Percentiles rank a stretch among this genome's conserved stretches.
phyloP scores from a whole-genome alignment of 2,113 vertebrate species.

The Meleagris gallopavo region DNA sequence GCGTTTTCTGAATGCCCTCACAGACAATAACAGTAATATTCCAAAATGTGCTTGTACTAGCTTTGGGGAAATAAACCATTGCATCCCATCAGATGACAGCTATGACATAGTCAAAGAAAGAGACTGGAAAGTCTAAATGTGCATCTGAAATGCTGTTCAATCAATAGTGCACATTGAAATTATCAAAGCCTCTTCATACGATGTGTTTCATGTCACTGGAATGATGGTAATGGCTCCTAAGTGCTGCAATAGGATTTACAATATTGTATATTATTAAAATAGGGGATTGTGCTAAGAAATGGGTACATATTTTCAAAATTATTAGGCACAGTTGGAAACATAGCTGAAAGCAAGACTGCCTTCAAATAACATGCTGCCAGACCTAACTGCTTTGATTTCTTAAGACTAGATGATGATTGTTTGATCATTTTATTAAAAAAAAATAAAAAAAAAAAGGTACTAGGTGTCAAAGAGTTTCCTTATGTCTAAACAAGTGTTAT shows the following conservation, averaged over 20 bases:
- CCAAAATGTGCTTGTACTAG: neutral
- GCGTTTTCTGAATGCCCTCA: neutral
- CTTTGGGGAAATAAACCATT: neutral
- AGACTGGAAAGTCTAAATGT: neutral
- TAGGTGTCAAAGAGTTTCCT: conserved; percentile 89
- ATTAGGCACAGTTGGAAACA: conserved; percentile 75
- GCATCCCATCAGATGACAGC: neutral
- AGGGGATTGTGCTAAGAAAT: conserved; percentile 41
- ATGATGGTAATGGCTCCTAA: conserved; percentile 3
- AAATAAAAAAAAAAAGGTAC: conserved; percentile 71
- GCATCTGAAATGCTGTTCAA: neutral
- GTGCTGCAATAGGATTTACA: conserved; percentile 62
- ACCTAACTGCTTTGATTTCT: conserved; percentile 83
- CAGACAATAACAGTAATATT: neutral
- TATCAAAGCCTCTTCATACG: neutral
- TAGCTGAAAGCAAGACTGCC: conserved; percentile 75
- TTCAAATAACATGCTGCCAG: conserved; percentile 73
- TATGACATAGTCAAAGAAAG: neutral
- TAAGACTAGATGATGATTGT: conserved; percentile 83
- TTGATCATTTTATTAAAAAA: conserved; percentile 87
- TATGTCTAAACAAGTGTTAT: conserved; percentile 87
- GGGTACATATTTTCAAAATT: conserved; percentile 74
- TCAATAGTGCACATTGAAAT: neutral
- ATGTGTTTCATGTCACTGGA: conserved; percentile 30
- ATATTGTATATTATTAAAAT: conserved; percentile 69